These are phyloP conservation scores for Tetramorium alpestre DNA, from an alignment of 1,140 invertebrate species.

Conservation along the genomic window DNA sequence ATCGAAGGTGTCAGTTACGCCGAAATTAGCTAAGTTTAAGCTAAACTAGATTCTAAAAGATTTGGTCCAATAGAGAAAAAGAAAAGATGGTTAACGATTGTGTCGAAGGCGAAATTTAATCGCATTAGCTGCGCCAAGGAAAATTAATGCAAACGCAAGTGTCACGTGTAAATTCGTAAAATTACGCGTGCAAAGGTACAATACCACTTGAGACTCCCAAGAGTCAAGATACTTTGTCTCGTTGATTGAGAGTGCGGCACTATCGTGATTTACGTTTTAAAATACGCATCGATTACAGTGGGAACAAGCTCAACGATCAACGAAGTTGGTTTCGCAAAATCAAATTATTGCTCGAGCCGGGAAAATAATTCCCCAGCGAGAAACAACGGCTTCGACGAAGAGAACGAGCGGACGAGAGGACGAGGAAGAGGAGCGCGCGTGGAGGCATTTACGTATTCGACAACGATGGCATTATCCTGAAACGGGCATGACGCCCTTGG, in stretches of 20 bases:
- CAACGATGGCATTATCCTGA: conserved; percentile 80
- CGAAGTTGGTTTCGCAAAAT: not conserved
- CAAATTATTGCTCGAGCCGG: not conserved
- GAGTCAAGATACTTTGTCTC: not conserved
- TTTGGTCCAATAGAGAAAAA: conserved; percentile 30
- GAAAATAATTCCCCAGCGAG: not conserved
- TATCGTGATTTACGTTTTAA: not conserved
- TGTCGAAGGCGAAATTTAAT: conserved; percentile 28
- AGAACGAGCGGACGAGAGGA: not conserved
- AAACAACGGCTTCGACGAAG: conserved; percentile 25
- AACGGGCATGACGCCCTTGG: conserved; percentile 83
- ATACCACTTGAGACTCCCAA: not conserved
- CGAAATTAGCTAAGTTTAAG: conserved; percentile 54
- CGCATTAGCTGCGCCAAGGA: not conserved
- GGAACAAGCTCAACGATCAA: not conserved
- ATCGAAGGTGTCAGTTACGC: conserved; percentile 44
- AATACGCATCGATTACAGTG: conserved; percentile 25
- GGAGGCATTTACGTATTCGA: conserved; percentile 56
- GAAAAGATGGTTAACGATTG: not conserved
- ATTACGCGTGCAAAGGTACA: conserved; percentile 3
- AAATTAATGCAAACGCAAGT: not conserved
- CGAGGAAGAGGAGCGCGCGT: conserved; percentile 24
- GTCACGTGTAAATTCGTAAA: conserved; percentile 7
- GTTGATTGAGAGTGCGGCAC: not conserved
- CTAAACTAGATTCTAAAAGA: conserved; percentile 60